phyloP scores from a whole-genome alignment of 2,797 vertebrate genomes.

The Premnoplex brunnescens region DNA sequence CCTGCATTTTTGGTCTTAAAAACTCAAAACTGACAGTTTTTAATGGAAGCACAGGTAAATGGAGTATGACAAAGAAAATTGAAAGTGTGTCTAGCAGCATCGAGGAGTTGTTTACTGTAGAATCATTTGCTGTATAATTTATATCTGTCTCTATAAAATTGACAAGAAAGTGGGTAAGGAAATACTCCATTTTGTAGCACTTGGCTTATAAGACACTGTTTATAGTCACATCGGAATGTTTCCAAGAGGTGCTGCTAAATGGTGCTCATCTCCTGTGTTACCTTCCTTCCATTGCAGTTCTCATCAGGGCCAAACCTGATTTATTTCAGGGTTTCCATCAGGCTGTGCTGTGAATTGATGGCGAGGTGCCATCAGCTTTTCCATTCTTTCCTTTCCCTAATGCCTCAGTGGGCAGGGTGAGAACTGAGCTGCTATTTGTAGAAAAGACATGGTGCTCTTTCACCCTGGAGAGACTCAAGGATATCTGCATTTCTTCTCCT shows the following conservation, averaged over 20 bases:
- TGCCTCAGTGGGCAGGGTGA: constrained; percentile 15
- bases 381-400: neutral
- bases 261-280: neutral
- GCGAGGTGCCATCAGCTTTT: neutral
- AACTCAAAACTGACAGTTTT: constrained; percentile 79
- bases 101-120: neutral
- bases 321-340: neutral
- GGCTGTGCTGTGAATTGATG: neutral
- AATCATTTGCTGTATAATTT: neutral
- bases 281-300: neutral
- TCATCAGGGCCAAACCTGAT: neutral
- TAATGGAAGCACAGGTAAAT: constrained; percentile 82
- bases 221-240: neutral
- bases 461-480: neutral
- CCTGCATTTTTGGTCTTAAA: constrained; percentile 86
- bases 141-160: neutral
- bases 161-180: neutral
- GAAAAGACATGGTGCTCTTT: neutral
- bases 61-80: neutral
- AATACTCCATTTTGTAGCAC: neutral
- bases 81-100: neutral
- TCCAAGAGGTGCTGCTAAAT: constrained; percentile 20
- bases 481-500: neutral
- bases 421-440: neutral
- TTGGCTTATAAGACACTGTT: neutral